Base-by-base conservation (phyloP, 2,888 invertebrate genomes). In the Gandaritis pyraliata region DNA sequence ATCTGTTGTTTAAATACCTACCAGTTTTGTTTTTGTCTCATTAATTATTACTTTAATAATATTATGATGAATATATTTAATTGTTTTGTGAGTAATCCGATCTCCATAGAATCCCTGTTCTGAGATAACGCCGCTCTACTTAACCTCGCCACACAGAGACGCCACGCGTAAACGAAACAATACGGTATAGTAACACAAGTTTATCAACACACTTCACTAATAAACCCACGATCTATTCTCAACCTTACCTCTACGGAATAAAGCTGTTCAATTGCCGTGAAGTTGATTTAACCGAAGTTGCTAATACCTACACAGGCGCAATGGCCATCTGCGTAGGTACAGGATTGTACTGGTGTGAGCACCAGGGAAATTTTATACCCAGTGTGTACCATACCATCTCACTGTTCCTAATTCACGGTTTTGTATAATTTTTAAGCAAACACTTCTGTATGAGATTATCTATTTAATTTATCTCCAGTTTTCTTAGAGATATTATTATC, bases 41-140 rank as follows among this genome's bases (percentile, higher is more conserved):
- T 33, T 33, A 33, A 33, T 33, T 2, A 23, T 23, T 1, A 33
- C 33, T 33, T 8, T 5, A 8, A 8, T 33, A 7, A 33, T 33
- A 41, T 39, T 36, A 23, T 23, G 29, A 41, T 43, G n/a, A 33
- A 56, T 36, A 36, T 16, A 49, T 52, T 52, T 33, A 58, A 49
- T 46, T 50, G 11, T 54, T 54, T 54, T 39, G 75, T 76, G 70
- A 78, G 76, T 85, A 87, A 86, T 82, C 81, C 77, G 71, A 83
- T 79, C 91, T 91, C 92, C 76, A 90, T 80, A 80, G 88, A 85
- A 87, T 85, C 86, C 85, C 85, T 91, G 88, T 92, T 86, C 90
- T 66, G 82, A 90, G 90, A 90, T 90, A 90, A 91, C 88, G 78
- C 90, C 90, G 92, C 92, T 91, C 92, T 90, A 91, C 92, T 92